phyloP scores from a whole-genome alignment of 2,797 vertebrate genomes.

The Orestias chungarensis region DNA sequence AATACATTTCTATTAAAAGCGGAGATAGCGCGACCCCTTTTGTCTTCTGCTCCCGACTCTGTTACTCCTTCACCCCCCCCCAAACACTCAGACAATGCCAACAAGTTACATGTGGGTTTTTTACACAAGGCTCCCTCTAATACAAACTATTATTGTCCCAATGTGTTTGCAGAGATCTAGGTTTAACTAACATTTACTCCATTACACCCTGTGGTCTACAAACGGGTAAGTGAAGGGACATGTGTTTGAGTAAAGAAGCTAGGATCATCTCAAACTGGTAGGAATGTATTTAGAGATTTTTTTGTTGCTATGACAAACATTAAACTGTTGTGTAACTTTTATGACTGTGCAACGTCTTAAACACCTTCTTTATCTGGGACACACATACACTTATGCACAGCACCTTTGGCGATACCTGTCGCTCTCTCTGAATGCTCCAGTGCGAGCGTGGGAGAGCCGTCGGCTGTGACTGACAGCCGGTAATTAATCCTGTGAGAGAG shows the following conservation, averaged over 20 bases:
- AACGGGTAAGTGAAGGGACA: neutral
- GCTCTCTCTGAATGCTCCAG: constrained; percentile 66
- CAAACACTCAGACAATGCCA: constrained; percentile 39
- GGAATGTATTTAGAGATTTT: neutral
- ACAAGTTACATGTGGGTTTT: constrained; percentile 56
- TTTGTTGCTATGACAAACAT: constrained; percentile 40
- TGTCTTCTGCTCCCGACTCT: constrained; percentile 11
- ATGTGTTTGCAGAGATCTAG: neutral
- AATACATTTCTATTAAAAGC: constrained; percentile 73
- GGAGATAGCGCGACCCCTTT: constrained; percentile 42
- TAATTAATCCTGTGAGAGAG: constrained; percentile 76
- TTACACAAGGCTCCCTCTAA: constrained; percentile 39
- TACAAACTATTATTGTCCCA: neutral
- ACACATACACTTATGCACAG: constrained; percentile 24
- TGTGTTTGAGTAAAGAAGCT: neutral
- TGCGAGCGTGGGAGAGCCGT: constrained; percentile 73
- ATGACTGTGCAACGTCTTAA: constrained; percentile 41
- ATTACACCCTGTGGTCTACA: neutral
- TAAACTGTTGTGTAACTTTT: constrained; percentile 36
- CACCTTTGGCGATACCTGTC: constrained; percentile 69
- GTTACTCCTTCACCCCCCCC: constrained; percentile 24
- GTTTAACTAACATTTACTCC: neutral
- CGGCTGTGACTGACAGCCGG: constrained; percentile 74
- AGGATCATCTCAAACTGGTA: neutral
- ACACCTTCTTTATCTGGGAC: neutral